Evolutionary conservation across 2,888 invertebrate species (phyloP), one percentile per base, ranked within the genome.

Genomic region (Platycheirus albimanus): DNA sequence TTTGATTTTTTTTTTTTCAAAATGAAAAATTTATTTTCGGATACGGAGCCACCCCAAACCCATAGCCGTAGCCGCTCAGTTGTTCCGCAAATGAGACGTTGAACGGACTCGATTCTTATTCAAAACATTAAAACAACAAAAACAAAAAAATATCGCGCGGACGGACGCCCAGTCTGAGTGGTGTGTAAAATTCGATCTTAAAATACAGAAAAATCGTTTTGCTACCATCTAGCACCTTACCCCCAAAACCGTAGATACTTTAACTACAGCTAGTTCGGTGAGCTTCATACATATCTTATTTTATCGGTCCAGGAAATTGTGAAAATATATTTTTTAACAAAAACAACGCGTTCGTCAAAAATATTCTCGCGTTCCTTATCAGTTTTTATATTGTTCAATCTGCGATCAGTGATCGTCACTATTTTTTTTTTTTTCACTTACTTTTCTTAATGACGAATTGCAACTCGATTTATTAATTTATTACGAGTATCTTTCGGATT

Each of bases 81-180:
- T 86, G 71, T 78, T 85, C 80, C 83, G 85, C 77, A 83, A 85
- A 85, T 74, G 85, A 86, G 85, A 86, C 85, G 67, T 86, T 81
- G 86, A 85, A 85, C 85, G 86, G 86, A 85, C 86, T 85, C 75
- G 72, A 63, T 79, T 76, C 28, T 67, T 30, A 45, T 30, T 45
- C 0, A 17, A 45, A 56, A 41, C n/a, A 3, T 11, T 13, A 36
- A 6, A 43, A n/a, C 52, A 58, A 66, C 24, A 43, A 67, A 71
- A 43, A 66, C 24, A 15, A 17, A 51, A 36, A 61, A 24, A 47
- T 52, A 45, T 33, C 64, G 74, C 77, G 74, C 77, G 77, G 47
- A 66, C 77, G 77, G 47, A 66, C 70, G 75, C 80, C 72, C 41
- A 33, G 33, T 30, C 28, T 56, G 47, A 38, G 20, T 64, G 41